Percentiles rank a stretch among this genome's conserved stretches.
Conservation (phyloP, 2,888 invertebrate species). For the Perithous albicinctus region DNA sequence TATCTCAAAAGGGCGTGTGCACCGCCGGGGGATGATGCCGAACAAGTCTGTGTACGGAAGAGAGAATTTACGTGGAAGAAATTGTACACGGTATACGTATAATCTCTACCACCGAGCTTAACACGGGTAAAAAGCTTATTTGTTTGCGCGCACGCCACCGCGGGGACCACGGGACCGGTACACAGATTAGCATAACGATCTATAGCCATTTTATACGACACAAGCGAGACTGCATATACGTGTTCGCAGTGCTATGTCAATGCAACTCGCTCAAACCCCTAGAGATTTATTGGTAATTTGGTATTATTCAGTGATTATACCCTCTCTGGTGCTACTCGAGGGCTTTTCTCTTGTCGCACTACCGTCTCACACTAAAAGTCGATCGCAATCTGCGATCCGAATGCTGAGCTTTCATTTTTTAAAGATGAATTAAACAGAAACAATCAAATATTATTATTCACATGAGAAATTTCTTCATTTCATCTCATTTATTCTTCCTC, state of each 20-base stretch:
- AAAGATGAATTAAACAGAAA: background rate
- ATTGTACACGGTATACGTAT: background rate
- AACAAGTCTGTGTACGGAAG: constrained; percentile 3
- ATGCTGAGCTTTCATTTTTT: background rate
- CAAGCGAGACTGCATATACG: background rate
- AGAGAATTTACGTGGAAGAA: constrained; percentile 11
- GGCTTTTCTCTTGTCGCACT: too few species aligned
- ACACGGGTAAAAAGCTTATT: constrained; percentile 12
- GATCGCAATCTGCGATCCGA: background rate
- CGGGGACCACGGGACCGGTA: background rate
- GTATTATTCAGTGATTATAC: constrained; percentile 31
- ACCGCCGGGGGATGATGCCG: too few species aligned
- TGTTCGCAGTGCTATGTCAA: background rate
- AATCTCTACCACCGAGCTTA: background rate
- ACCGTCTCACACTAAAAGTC: background rate
- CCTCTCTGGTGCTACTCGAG: constrained; percentile 4
- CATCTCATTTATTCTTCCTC: background rate
- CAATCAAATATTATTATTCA: background rate
- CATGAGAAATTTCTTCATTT: background rate
- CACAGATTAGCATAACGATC: constrained; percentile 1
- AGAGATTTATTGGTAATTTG: constrained; percentile 25
- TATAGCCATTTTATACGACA: background rate
- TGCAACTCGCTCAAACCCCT: background rate
- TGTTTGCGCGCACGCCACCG: background rate
- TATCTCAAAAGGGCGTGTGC: too few species aligned